Conservation (phyloP, 2,113 vertebrate species). For the Catagonus wagneri region DNA sequence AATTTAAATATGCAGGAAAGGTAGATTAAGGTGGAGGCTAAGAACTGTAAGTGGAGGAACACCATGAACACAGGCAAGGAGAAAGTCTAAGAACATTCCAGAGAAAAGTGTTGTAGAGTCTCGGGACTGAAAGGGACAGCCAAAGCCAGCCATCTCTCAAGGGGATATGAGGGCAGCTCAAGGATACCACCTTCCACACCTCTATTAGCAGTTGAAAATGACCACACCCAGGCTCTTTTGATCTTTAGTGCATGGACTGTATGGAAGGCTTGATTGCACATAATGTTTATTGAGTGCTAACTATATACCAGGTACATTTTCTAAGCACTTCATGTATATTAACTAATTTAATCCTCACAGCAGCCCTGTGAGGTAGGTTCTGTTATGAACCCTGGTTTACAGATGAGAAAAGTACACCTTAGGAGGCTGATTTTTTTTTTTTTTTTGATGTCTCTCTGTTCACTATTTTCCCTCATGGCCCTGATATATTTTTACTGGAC, state of each 20-base stretch:
- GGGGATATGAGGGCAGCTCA: not conserved
- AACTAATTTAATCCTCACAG: not conserved
- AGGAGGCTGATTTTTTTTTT: not conserved
- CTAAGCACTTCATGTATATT: not conserved
- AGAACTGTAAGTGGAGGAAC: not conserved
- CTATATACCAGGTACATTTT: not conserved
- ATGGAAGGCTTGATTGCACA: not conserved
- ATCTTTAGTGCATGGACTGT: not conserved
- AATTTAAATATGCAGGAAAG: not conserved
- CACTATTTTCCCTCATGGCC: not conserved
- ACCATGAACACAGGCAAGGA: not conserved
- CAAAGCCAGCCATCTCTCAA: not conserved
- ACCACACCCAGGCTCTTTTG: not conserved
- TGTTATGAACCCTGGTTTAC: not conserved
- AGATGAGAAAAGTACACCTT: not conserved
- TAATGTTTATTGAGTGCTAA: not conserved
- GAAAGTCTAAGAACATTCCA: not conserved
- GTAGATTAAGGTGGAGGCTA: not conserved
- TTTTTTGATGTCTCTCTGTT: not conserved
- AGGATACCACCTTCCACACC: not conserved
- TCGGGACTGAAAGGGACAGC: not conserved
- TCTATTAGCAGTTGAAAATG: not conserved
- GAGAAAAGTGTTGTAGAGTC: not conserved
- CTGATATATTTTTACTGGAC: not conserved
- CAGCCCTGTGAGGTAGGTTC: not conserved